Conservation (phyloP, 2,113 vertebrate genomes). For the Gnathonemus longibarbis region DNA sequence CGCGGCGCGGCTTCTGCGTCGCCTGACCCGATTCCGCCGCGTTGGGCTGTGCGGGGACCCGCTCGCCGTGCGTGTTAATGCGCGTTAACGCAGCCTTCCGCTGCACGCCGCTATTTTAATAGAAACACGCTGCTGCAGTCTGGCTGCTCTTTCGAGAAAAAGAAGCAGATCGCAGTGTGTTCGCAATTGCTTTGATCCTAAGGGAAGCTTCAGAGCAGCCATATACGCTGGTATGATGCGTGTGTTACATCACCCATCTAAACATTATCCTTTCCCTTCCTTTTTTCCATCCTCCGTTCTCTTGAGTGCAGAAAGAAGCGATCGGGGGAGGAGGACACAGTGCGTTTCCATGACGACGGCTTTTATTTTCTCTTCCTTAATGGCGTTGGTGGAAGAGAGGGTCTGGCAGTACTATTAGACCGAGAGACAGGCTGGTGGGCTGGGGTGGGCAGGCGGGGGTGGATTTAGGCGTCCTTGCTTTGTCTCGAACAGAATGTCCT, state of each 20-base stretch:
- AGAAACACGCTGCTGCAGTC: background rate
- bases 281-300: conserved; percentile 29
- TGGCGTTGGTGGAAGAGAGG: conserved; percentile 41
- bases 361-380: conserved; percentile 52
- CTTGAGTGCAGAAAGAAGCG: conserved; percentile 30
- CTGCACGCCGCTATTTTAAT: background rate
- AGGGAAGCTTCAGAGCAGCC: conserved; percentile 3
- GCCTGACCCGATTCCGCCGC: background rate
- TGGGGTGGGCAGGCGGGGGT: conserved; percentile 44
- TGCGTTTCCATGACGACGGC: conserved; percentile 59
- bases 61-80: background rate
- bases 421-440: conserved; percentile 39
- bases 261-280: conserved; percentile 17
- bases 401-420: conserved; percentile 36
- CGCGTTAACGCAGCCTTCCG: background rate
- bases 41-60: background rate
- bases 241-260: conserved; percentile 22
- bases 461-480: conserved; percentile 43
- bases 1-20: background rate
- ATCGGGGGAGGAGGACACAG: conserved; percentile 43
- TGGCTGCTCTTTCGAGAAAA: background rate
- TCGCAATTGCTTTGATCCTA: background rate
- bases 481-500: conserved; percentile 52
- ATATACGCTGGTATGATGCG: background rate
- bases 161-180: background rate